Percentiles rank a stretch among this genome's conserved stretches.
Conservation (phyloP, 2,797 vertebrate species). For the Anolis apletophallus region DNA sequence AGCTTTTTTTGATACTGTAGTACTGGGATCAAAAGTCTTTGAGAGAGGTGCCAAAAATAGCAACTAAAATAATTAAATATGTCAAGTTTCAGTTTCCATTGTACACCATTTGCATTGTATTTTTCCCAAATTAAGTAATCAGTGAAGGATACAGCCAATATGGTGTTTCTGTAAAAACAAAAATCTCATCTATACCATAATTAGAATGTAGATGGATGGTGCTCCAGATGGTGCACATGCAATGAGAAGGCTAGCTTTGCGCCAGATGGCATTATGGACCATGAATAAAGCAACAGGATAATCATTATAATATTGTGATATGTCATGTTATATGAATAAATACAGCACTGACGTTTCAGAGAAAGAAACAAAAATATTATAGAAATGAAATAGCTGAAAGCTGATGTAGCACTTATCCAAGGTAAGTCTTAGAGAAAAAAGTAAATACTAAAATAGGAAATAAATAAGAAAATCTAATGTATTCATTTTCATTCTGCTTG, state of each 20-base stretch:
- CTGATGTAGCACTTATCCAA: slow-evolving; percentile 61
- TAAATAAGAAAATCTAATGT: slow-evolving; percentile 56
- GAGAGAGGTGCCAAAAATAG: slow-evolving; percentile 37
- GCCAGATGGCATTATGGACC: slow-evolving; percentile 69
- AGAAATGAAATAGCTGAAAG: slow-evolving; percentile 58
- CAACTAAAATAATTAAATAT: slow-evolving; percentile 52
- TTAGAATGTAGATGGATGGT: slow-evolving; percentile 66
- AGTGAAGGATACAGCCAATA: slow-evolving; percentile 68
- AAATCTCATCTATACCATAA: slow-evolving; percentile 70
- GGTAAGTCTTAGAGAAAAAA: slow-evolving; percentile 54
- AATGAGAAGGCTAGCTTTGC: slow-evolving; percentile 59
- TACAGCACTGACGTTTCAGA: slow-evolving; percentile 51
- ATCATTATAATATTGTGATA: slow-evolving; percentile 67
- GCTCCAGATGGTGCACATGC: slow-evolving; percentile 60
- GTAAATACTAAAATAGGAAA: slow-evolving; percentile 40
- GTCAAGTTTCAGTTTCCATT: slow-evolving; percentile 50
- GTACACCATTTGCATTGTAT: slow-evolving; percentile 51
- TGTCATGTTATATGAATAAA: slow-evolving; percentile 67
- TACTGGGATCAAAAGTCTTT: slow-evolving; percentile 29
- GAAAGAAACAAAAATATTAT: slow-evolving; percentile 53
- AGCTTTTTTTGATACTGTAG: slow-evolving; percentile 15
- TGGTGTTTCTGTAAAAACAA: slow-evolving; percentile 68
- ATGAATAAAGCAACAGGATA: slow-evolving; percentile 67
- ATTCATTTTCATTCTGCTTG: slow-evolving; percentile 51
- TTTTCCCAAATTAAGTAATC: slow-evolving; percentile 61